Evolutionary conservation across 2,888 invertebrate genomes (phyloP).

Genomic region (Pristionchus arcanus): DNA sequence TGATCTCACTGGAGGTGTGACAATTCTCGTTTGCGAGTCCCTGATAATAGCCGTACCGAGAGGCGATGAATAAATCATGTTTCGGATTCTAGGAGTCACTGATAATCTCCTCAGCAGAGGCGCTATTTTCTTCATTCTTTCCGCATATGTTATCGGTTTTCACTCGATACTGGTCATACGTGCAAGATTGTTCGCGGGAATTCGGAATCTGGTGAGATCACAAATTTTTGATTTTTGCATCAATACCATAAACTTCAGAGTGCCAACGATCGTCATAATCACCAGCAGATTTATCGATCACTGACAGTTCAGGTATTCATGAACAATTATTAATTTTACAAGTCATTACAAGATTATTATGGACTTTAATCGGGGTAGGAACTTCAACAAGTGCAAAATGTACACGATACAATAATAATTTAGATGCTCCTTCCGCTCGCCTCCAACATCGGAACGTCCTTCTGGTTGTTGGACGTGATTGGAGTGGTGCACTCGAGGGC

Average conservation of each 20-base stretch:
- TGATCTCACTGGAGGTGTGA: neutral
- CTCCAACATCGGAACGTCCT: neutral
- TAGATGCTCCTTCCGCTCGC: neutral
- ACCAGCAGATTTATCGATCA: neutral
- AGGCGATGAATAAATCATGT: no score
- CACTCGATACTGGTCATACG: neutral
- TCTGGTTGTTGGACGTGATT: neutral
- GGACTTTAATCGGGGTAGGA: no score
- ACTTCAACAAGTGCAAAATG: no score
- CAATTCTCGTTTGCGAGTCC: no score
- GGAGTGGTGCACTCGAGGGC: neutral
- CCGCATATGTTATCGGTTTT: neutral
- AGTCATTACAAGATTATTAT: no score
- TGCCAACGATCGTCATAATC: neutral
- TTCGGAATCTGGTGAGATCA: neutral
- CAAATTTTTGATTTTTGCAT: neutral
- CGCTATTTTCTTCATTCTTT: neutral
- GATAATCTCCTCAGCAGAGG: neutral
- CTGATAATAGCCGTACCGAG: no score
- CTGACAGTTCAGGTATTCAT: neutral
- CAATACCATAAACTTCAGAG: neutral
- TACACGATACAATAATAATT: neutral
- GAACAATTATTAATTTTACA: no score
- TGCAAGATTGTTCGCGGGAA: neutral
- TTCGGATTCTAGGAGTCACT: neutral